Base-by-base conservation (phyloP, 2,797 vertebrate species). In the Eulemur coronatus region DNA sequence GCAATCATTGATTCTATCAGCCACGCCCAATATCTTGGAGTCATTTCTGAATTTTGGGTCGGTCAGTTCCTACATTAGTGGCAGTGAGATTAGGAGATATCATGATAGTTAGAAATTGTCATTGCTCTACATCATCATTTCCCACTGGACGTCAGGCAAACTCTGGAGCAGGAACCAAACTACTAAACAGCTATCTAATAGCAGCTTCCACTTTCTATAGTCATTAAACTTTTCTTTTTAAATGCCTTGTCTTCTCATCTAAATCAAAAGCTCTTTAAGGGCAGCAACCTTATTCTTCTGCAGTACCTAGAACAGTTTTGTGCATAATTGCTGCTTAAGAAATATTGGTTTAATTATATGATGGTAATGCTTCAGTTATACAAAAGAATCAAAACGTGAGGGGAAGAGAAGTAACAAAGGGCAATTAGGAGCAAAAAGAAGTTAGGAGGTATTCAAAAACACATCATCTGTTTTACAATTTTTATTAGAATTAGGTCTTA, bases 181-280 rank as follows among this genome's bases (percentile, higher is more conserved):
- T 82, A 70, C 13, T 33, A 59, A 50, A 57, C 11, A 88, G 17
- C 14, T 87, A 28, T 10, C 1, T 35, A 52, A 33, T 4, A 24
- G 30, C 20, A 61, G 2, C 26, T 41, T 94, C 78, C 41, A 72
- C 14, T 5, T 80, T 38, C 52, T 70, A 18, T 28, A 91, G 33
- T 63, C 86, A 73, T 43, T 59, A 89, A 7, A 41, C 15, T n/a
- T 89, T 67, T 48, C 30, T 80, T 84, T 85, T 59, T 84, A 82
- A 86, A 72, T 67, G 18, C 61, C 14, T 80, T 57, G 2, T 59
- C 33, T 89, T n/a, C 15, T 65, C 5, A 24, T 90, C 35, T 75
- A 92, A 70, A 94, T 52, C 69, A 57, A 88, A 87, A 82, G 11
- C 50, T 90, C 14, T 59, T 73, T 72, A 86, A 94, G 35, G 75